Evolutionary conservation across 2,113 vertebrate species (phyloP).

Genomic region (Ellobius talpinus): DNA sequence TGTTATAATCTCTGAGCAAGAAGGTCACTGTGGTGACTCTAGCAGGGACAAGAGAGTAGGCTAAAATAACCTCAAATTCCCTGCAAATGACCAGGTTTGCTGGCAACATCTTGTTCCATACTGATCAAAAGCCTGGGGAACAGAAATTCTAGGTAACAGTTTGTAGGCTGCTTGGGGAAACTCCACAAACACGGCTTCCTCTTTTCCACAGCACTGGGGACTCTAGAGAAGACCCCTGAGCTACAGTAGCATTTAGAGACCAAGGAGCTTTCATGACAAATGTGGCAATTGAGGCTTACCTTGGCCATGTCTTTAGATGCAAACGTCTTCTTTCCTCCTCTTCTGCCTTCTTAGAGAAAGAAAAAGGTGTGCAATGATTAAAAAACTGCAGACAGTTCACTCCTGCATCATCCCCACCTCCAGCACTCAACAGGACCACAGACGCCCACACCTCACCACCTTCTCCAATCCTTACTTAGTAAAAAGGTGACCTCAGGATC

Average conservation of each 20-base stretch:
- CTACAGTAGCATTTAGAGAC: background rate
- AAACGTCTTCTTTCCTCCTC: background rate
- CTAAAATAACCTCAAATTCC: background rate
- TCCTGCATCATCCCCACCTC: background rate
- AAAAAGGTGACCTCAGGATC: background rate
- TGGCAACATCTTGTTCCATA: background rate
- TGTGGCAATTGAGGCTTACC: constrained; percentile 39
- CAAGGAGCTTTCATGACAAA: background rate
- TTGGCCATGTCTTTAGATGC: background rate
- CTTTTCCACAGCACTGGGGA: background rate
- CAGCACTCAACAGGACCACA: background rate
- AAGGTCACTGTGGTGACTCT: background rate
- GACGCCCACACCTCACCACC: background rate
- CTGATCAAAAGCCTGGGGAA: constrained; percentile 1
- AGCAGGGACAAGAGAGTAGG: background rate
- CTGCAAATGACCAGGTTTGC: background rate
- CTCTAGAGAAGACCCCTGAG: background rate
- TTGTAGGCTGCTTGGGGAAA: background rate
- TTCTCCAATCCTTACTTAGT: background rate
- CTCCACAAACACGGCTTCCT: background rate
- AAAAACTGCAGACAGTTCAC: background rate
- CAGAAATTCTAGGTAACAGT: background rate
- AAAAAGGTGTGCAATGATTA: constrained; percentile 32
- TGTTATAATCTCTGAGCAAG: constrained; percentile 34
- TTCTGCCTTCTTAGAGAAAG: constrained; percentile 39